Evolutionary conservation across 1,140 invertebrate genomes (phyloP), one percentile per base, ranked within the genome.

Genomic region (Grapholita molesta): DNA sequence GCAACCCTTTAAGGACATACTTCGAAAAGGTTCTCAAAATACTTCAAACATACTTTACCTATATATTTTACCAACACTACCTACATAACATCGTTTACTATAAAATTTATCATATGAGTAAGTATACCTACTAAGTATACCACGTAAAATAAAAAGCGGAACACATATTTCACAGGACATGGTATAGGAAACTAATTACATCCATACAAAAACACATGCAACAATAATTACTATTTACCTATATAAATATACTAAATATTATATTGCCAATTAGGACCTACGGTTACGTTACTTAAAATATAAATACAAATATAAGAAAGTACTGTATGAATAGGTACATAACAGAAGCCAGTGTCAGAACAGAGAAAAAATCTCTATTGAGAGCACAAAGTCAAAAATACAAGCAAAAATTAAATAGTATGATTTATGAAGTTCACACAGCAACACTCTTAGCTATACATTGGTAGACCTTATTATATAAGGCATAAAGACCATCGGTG

Each of bases 131-230:
- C n/a, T 53, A 64, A 30, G 18, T 33, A 69, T 66, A 71, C 57
- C 70, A 71, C 79, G 64, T 66, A 64, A 84, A 78, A 84, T 88
- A 91, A 86, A 78, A 91, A 91, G 89, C 89, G 83, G 78, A 89
- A 89, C 89, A 91, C 85, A 89, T 85, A 67, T 77, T 74, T 89
- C 89, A 91, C 89, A 91, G 89, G 89, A 91, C 89, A 91, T 82
- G 79, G 74, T 78, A 75, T 78, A 86, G 78, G 79, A 83, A 77
- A 80, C 72, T 79, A 79, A 76, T 77, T 73, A 75, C 66, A 71
- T 79, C 71, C 79, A 67, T 74, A 64, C 55, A 48, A 73, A 64
- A 73, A 68, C 52, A 69, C 88, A 90, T 86, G 84, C 85, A 83
- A 57, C 67, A 57, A 38, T 11, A 8, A 77, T 65, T 66, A 78